Evolutionary conservation across 2,797 vertebrate genomes (phyloP).

Genomic region (Danio albolineatus): DNA sequence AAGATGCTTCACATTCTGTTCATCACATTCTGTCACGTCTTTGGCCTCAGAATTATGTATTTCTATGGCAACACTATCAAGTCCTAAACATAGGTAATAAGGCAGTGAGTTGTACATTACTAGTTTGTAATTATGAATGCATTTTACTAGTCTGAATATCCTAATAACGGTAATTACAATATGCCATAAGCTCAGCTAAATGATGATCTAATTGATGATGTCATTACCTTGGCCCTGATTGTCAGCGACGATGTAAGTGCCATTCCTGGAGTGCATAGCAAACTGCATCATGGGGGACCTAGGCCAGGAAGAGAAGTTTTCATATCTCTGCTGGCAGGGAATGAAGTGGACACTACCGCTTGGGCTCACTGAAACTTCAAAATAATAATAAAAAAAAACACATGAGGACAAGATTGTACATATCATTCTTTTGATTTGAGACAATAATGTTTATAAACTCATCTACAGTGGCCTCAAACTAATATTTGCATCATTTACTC

Average conservation of each 20-base stretch:
- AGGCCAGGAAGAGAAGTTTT: conserved; percentile 4
- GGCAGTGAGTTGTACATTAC: too few relatives aligned
- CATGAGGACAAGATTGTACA: neutral
- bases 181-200: too few relatives aligned
- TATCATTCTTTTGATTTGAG: neutral
- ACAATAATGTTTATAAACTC: neutral
- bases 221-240: conserved; percentile 31
- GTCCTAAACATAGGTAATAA: too few relatives aligned
- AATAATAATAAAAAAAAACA: conserved; percentile 24
- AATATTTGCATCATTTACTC: neutral
- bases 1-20: too few relatives aligned
- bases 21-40: too few relatives aligned
- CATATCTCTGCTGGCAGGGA: conserved; percentile 14
- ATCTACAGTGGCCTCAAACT: neutral
- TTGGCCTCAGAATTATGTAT: too few relatives aligned
- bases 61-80: too few relatives aligned
- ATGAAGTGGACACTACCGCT: neutral
- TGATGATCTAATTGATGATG: neutral
- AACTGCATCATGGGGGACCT: conserved; percentile 32
- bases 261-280: neutral
- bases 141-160: too few relatives aligned
- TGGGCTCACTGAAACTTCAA: conserved; percentile 13
- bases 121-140: too few relatives aligned
- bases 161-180: too few relatives aligned
- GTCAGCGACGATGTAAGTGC: neutral